Base-by-base conservation (phyloP, 2,888 invertebrate genomes). In the Drosophila acutilabella region DNA sequence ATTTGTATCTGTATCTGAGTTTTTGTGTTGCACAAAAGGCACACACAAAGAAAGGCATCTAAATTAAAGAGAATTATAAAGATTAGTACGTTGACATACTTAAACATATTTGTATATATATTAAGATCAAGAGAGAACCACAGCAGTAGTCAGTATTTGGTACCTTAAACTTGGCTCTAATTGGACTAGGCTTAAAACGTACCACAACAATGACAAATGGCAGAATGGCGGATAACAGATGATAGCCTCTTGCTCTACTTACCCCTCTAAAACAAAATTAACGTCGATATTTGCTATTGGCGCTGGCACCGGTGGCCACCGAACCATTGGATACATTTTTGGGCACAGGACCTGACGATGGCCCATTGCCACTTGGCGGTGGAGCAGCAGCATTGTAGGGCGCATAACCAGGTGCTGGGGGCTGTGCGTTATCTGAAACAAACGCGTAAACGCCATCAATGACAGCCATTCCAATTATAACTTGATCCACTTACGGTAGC, bases 41-140 rank as follows among this genome's bases (percentile, higher is more conserved):
- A 74, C 80, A 67, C 77, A 75, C 80, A 74, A 70, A 80, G 69
- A 81, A 71, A 81, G 77, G 87, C 84, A 91, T 90, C 90, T 90
- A 91, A 81, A 90, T 90, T 82, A 86, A 82, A 90, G 78, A 90
- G 76, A 90, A 90, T 84, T 59, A 66, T 79, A 79, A 68, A 72
- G 57, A 86, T 86, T 86, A 86, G 86, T 88, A 75, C 52, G 66
- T 68, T 71, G 65, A 78, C 42, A 62, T 16, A 62, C 52, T 40
- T 40, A 69, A 58, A 45, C 13, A 59, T 59, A 59, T 53, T 36
- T 23, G 14, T 18, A 38, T 52, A 57, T 40, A 61, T 62, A 64
- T 45, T 45, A 7, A 52, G 18, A 52, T 26, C 26, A 23, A 30
- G 7, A 54, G 13, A 44, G 26, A 38, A 33, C 44, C 20, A 62